These are phyloP conservation scores for Caiman crocodilus DNA, from an alignment of 2,797 vertebrate species.

Conservation along the genomic window DNA sequence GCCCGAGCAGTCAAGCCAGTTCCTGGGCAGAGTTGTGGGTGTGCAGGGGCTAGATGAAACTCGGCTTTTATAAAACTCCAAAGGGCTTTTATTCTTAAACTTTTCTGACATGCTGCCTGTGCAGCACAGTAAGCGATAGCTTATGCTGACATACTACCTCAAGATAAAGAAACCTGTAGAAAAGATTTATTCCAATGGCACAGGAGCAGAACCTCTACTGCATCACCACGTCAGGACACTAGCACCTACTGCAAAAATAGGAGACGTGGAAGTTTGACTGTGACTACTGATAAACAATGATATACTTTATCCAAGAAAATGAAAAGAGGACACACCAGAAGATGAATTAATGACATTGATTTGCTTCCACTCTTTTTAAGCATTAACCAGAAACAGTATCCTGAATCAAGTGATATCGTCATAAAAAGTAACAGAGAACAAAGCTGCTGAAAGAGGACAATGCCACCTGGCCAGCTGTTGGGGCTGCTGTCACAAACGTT, in stretches of 20 bases:
- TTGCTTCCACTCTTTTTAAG: neutral
- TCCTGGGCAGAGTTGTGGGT: conserved; percentile 51
- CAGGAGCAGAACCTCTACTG: neutral
- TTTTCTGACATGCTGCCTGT: conserved; percentile 46
- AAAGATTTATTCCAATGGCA: neutral
- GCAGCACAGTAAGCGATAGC: conserved; percentile 49
- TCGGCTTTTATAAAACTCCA: neutral
- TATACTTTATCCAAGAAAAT: neutral
- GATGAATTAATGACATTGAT: neutral
- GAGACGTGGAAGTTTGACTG: conserved; percentile 5
- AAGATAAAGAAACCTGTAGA: conserved; percentile 46
- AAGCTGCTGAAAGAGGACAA: too few species aligned
- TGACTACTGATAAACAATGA: neutral
- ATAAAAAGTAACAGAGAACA: too few species aligned
- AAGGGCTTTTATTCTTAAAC: conserved; percentile 10
- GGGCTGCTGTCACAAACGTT: too few species aligned
- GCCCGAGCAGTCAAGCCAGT: conserved; percentile 49
- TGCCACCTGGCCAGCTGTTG: too few species aligned
- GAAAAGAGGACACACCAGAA: neutral
- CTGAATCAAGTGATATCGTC: too few species aligned
- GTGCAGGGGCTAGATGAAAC: conserved; percentile 47
- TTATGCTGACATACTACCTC: conserved; percentile 65
- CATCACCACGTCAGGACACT: neutral
- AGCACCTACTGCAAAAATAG: neutral
- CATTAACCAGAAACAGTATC: neutral